Evolutionary conservation across 2,113 vertebrate species (phyloP), one percentile per base, ranked within the genome.

Genomic region (Pomatostomus ruficeps): DNA sequence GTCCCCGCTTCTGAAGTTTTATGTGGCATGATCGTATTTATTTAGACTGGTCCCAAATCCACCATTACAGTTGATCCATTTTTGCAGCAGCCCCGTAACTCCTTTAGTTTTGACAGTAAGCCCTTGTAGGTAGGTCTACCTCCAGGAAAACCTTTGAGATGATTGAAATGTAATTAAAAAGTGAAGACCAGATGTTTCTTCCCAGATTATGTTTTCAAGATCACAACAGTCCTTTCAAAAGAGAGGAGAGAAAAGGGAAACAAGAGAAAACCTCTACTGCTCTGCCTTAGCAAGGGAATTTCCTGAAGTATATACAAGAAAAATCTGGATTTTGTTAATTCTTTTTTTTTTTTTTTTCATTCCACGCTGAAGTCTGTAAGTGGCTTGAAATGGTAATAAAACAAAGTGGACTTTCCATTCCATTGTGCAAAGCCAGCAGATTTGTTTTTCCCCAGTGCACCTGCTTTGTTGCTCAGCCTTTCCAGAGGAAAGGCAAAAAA

Each of bases 161-260:
- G 83, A 91, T 35, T 91, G 88, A 91, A 95, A 95, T 77, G 77
- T 96, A 95, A 97, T 97, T 96, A 96, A 91, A 93, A 96, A 93
- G 92, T 77, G 76, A 88, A 93, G 79, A 79, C 93, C 96, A 96
- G 93, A 89, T 88, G 81, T 89, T 97, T 93, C 68, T 89, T 96
- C 77, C 33, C n/a, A 85, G 85, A 67, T 81, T 75, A 67, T 84
- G 46, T 94, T 95, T 87, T 93, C 91, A 91, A 83, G 89, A 94
- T 87, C 61, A 45, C 52, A 73, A 80, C 58, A 63, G 38, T 54
- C 57, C 51, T 95, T 89, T 89, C 75, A 81, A 91, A 96, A 91
- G 49, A 21, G 76, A 88, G 42, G 48, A 84, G 46, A 43, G 65
- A 58, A 74, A 82, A 91, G 49, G 70, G 63, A 82, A 93, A 88